Conservation (phyloP, 2,888 invertebrate species). For the Acheta domesticus region DNA sequence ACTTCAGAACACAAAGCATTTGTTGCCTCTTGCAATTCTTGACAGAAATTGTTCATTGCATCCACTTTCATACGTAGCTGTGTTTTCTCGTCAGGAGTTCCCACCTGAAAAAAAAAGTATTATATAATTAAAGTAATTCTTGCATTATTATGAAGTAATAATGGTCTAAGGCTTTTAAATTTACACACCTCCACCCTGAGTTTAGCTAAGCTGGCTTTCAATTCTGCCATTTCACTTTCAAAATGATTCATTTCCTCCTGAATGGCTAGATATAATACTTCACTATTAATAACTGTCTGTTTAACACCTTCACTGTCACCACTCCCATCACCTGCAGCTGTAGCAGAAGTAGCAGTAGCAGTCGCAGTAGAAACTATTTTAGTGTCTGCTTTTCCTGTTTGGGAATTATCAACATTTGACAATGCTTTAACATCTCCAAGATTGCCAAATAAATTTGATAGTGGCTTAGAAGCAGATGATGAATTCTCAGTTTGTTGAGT, state of each 20-base stretch:
- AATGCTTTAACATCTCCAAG: no score
- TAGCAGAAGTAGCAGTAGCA: not conserved
- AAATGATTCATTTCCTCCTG: conserved; percentile 63
- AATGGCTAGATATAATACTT: conserved; percentile 58
- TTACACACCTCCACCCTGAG: conserved; percentile 46
- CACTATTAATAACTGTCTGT: conserved; percentile 20
- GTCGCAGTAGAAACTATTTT: no score
- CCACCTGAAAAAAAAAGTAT: conserved; percentile 45
- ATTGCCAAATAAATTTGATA: no score
- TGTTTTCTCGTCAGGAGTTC: conserved; percentile 55
- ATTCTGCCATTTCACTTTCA: conserved; percentile 61
- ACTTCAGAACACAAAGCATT: conserved; percentile 60
- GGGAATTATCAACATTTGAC: no score
- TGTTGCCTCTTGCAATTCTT: conserved; percentile 61
- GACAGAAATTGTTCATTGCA: conserved; percentile 51
- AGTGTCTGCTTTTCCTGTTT: no score
- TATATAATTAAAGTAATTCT: conserved; percentile 26
- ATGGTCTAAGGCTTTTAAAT: conserved; percentile 3
- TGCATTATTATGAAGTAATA: conserved; percentile 19
- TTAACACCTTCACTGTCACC: not conserved
- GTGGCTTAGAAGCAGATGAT: no score
- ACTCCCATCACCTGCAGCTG: not conserved
- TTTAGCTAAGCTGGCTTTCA: conserved; percentile 55
- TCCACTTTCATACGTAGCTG: conserved; percentile 26
- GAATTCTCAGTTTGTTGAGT: no score